phyloP scores from a whole-genome alignment of 2,888 invertebrate species.

The Magallana nippona region DNA sequence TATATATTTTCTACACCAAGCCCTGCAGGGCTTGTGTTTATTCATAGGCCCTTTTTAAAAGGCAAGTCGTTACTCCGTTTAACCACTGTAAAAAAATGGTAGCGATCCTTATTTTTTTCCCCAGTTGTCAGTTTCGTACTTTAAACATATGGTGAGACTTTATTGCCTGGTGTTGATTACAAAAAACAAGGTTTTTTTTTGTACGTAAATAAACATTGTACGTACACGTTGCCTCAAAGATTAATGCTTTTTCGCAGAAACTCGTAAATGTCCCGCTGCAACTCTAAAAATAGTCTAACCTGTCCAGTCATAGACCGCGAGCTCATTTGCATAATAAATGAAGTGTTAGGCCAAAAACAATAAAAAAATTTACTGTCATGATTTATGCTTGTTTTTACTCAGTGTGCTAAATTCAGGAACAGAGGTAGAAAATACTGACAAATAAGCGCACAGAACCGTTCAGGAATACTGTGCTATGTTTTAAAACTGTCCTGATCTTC shows the following conservation, averaged over 20 bases:
- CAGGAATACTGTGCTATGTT: background rate
- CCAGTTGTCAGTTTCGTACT: slow-evolving; percentile 10
- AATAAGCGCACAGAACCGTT: background rate
- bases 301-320: background rate
- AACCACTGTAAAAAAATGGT: background rate
- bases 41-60: background rate
- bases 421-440: background rate
- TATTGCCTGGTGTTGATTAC: background rate
- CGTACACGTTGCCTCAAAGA: background rate
- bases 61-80: slow-evolving; percentile 23
- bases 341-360: background rate
- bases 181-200: background rate
- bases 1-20: background rate
- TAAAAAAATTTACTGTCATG: background rate
- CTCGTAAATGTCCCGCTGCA: background rate
- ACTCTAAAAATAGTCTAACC: background rate
- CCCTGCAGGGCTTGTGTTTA: slow-evolving; percentile 8
- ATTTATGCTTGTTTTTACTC: background rate
- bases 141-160: slow-evolving; percentile 17
- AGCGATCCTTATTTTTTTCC: background rate
- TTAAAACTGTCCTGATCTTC: background rate
- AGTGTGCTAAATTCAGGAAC: background rate
- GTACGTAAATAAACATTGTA: slow-evolving; percentile 22
- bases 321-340: slow-evolving; percentile 28
- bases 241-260: slow-evolving; percentile 6